These are phyloP conservation scores for Oreotrochilus melanogaster DNA, from an alignment of 2,113 vertebrate species.

Conservation along the genomic window DNA sequence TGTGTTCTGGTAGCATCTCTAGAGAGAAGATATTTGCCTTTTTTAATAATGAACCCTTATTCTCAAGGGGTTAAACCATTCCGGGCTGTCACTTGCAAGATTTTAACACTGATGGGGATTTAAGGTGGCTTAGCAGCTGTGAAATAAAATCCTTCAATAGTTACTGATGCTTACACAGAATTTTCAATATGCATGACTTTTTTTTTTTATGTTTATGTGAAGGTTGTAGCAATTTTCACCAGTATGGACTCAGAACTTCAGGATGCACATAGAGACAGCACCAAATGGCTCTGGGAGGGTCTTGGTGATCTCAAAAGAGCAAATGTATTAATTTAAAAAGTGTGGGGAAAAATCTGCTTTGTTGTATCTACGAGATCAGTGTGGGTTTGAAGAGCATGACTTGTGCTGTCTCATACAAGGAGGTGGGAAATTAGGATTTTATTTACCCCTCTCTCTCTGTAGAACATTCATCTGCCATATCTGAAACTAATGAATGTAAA, in stretches of 20 bases:
- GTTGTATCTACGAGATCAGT: neutral
- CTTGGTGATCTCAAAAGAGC: conserved; percentile 23
- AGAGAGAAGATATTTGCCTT: neutral
- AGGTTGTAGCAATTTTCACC: conserved; percentile 10
- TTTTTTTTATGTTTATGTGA: neutral
- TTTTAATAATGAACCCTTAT: neutral
- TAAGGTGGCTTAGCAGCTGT: conserved; percentile 30
- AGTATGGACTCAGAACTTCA: neutral
- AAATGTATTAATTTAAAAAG: conserved; percentile 10
- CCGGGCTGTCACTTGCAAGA: conserved; percentile 20
- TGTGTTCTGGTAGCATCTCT: neutral
- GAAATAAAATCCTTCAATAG: conserved; percentile 23
- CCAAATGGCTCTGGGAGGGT: neutral
- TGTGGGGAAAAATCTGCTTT: neutral
- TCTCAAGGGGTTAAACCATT: conserved; percentile 12
- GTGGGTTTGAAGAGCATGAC: conserved; percentile 44
- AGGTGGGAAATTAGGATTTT: conserved; percentile 22
- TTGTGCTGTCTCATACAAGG: neutral
- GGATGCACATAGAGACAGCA: neutral
- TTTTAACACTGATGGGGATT: conserved; percentile 44
- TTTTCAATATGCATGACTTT: conserved; percentile 50
- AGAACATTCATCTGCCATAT: conserved; percentile 63
- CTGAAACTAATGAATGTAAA: conserved; percentile 69
- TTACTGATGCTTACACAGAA: conserved; percentile 46
- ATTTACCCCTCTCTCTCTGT: neutral